These are phyloP conservation scores for Promerops cafer DNA, from an alignment of 2,113 vertebrate species.

Conservation along the genomic window DNA sequence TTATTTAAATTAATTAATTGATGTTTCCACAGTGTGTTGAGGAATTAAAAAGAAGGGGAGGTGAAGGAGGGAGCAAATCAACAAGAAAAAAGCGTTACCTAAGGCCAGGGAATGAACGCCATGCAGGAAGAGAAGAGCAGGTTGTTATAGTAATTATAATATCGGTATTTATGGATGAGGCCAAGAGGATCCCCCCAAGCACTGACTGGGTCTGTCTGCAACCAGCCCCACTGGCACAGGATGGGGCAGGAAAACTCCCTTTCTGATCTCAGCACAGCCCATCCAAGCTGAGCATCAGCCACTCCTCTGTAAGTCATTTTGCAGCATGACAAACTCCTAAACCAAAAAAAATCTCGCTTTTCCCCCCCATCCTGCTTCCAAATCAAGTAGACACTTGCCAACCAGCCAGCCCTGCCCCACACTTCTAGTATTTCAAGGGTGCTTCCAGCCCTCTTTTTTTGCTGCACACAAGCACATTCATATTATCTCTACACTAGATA, in stretches of 20 bases:
- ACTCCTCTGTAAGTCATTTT: not conserved
- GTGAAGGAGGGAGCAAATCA: not conserved
- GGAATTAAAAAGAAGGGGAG: not conserved
- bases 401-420: not conserved
- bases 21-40: not conserved
- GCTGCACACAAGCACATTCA: not conserved
- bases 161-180: not conserved
- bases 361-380: not conserved
- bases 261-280: not conserved
- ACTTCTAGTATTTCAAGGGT: not conserved
- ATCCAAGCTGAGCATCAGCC: not conserved
- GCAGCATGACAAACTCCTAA: not conserved
- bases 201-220: not conserved
- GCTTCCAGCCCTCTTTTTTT: not conserved
- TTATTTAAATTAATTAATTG: constrained; percentile 10
- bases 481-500: not conserved
- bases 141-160: not conserved
- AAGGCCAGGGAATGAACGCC: not conserved
- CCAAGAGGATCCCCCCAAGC: not conserved
- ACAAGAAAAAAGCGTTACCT: not conserved
- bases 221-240: not conserved
- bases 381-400: not conserved
- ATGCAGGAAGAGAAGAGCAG: not conserved
- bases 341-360: not conserved
- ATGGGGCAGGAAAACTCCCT: not conserved